Percentiles rank a stretch among this genome's conserved stretches.
Evolutionary conservation across 2,113 vertebrate genomes (phyloP).

Genomic region (Anas platyrhynchos): DNA sequence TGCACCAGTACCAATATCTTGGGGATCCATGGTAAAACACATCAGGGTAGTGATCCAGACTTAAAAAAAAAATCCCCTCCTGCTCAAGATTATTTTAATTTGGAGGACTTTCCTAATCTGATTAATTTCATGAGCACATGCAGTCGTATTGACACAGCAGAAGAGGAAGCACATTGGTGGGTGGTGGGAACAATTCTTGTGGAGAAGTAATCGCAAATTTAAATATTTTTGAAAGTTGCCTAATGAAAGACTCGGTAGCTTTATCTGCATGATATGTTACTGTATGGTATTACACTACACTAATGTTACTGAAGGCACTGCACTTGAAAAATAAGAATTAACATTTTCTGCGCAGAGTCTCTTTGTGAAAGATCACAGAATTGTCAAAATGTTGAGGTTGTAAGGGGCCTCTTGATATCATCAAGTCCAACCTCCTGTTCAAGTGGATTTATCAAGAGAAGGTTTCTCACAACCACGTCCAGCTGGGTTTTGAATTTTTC

Average conservation of each 20-base stretch:
- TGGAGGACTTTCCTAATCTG: not conserved
- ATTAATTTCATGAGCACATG: no score
- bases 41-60: not conserved
- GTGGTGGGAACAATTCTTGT: not conserved
- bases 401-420: not conserved
- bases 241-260: not conserved
- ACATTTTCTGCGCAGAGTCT: not conserved
- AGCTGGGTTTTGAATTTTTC: not conserved
- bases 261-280: not conserved
- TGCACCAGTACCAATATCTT: not conserved
- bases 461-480: not conserved
- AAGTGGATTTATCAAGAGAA: not conserved
- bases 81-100: not conserved
- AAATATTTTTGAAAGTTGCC: not conserved
- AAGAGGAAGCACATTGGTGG: no score
- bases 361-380: not conserved
- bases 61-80: not conserved
- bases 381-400: not conserved
- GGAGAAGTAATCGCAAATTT: not conserved
- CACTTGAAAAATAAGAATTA: not conserved
- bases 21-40: not conserved
- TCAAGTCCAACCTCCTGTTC: not conserved
- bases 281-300: not conserved
- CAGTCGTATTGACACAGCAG: no score
- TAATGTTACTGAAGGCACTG: not conserved